Evolutionary conservation across 1,140 invertebrate genomes (phyloP).

Genomic region (Pteromalus puparum): DNA sequence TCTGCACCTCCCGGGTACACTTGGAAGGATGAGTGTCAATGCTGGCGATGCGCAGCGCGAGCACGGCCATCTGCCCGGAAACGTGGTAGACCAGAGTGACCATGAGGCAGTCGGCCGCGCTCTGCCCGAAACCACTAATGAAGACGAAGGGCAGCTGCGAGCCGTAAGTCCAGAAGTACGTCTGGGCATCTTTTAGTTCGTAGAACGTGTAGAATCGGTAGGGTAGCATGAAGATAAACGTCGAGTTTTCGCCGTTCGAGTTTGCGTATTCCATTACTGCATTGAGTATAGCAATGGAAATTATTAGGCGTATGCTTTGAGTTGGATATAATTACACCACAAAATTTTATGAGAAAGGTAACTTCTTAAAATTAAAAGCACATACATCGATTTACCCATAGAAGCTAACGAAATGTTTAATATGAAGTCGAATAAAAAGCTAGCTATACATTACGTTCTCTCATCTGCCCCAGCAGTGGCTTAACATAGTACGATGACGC

Average conservation of each 20-base stretch:
- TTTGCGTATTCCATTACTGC: constrained; percentile 32
- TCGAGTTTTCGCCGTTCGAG: constrained; percentile 44
- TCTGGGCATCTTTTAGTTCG: constrained; percentile 55
- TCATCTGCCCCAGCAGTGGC: constrained; percentile 59
- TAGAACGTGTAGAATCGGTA: constrained; percentile 63
- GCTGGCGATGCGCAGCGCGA: constrained; percentile 61
- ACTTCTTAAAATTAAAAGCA: too few species aligned
- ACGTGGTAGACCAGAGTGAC: constrained; percentile 65
- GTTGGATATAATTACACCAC: too few species aligned
- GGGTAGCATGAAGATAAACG: constrained; percentile 58
- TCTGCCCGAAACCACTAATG: constrained; percentile 59
- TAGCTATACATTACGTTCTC: constrained; percentile 46
- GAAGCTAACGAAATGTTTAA: not conserved
- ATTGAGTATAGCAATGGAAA: not conserved
- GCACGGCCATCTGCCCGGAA: constrained; percentile 65
- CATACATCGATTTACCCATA: too few species aligned
- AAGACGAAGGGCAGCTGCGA: constrained; percentile 61
- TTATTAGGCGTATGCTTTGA: too few species aligned
- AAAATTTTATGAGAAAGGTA: not conserved
- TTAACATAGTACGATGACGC: constrained; percentile 65
- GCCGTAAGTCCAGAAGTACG: constrained; percentile 60
- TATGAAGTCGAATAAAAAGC: not conserved
- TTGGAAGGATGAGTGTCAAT: constrained; percentile 50
- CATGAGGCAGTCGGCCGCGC: constrained; percentile 61
- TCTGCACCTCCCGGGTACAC: constrained; percentile 55